phyloP scores from a whole-genome alignment of 2,113 vertebrate species.

The Natator depressus region DNA sequence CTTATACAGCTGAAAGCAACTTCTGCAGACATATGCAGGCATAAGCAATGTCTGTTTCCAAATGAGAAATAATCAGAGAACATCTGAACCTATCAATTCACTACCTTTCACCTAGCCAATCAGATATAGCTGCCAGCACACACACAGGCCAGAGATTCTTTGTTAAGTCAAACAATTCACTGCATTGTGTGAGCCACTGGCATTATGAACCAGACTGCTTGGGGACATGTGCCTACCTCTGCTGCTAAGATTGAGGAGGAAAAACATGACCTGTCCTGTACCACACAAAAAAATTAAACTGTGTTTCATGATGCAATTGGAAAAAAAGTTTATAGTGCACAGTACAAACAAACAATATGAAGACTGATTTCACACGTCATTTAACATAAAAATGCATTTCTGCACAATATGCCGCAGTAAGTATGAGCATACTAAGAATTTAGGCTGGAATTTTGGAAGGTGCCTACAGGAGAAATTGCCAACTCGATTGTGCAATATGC shows the following conservation, averaged over 20 bases:
- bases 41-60: neutral
- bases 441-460: neutral
- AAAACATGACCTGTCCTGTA: neutral
- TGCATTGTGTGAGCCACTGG: neutral
- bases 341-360: neutral
- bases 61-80: neutral
- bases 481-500: neutral
- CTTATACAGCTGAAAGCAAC: conserved; percentile 4
- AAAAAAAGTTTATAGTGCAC: neutral
- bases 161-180: conserved; percentile 16
- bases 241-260: neutral
- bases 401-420: neutral
- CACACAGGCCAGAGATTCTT: neutral
- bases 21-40: neutral
- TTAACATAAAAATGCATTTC: neutral
- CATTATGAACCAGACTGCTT: conserved; percentile 1
- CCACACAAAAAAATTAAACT: neutral
- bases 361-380: neutral
- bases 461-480: neutral
- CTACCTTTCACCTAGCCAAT: neutral
- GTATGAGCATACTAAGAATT: neutral
- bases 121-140: neutral
- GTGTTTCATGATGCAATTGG: neutral
- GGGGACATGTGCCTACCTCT: neutral
- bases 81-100: neutral